Evolutionary conservation across 1,140 invertebrate species (phyloP).

Genomic region (Aphis craccivora): DNA sequence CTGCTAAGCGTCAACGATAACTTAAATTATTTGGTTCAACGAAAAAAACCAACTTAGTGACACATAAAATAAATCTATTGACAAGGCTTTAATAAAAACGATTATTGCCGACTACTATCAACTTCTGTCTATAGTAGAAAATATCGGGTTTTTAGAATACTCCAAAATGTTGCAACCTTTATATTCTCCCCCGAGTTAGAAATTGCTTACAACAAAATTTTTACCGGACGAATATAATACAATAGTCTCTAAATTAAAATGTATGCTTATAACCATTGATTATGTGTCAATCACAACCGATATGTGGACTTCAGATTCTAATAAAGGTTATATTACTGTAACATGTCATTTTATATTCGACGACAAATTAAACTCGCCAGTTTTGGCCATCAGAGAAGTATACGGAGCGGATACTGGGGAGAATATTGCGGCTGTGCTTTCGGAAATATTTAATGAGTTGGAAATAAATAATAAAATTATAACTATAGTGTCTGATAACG

Average conservation of each 20-base stretch:
- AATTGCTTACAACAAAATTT: constrained; percentile 30
- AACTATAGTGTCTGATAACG: constrained; percentile 11
- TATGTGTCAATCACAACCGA: constrained; percentile 46
- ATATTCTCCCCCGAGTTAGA: constrained; percentile 41
- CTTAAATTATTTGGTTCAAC: background rate
- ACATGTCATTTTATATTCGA: constrained; percentile 53
- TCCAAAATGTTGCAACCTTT: constrained; percentile 47
- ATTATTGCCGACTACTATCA: constrained; percentile 21
- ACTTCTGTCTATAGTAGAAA: constrained; percentile 51
- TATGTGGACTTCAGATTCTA: constrained; percentile 53
- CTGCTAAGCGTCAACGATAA: background rate
- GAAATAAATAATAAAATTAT: constrained; percentile 31
- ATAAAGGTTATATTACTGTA: constrained; percentile 40
- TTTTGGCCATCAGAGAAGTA: background rate
- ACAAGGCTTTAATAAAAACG: constrained; percentile 18
- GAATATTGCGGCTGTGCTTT: background rate
- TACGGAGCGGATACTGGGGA: background rate
- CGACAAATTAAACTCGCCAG: constrained; percentile 12
- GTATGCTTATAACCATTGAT: background rate
- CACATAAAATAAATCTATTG: background rate
- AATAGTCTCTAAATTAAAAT: background rate
- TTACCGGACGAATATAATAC: constrained; percentile 4
- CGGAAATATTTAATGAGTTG: constrained; percentile 7
- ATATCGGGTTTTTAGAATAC: constrained; percentile 51
- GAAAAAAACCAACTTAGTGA: background rate